Evolutionary conservation across 2,888 invertebrate genomes (phyloP).

Genomic region (Clusia tigrina): DNA sequence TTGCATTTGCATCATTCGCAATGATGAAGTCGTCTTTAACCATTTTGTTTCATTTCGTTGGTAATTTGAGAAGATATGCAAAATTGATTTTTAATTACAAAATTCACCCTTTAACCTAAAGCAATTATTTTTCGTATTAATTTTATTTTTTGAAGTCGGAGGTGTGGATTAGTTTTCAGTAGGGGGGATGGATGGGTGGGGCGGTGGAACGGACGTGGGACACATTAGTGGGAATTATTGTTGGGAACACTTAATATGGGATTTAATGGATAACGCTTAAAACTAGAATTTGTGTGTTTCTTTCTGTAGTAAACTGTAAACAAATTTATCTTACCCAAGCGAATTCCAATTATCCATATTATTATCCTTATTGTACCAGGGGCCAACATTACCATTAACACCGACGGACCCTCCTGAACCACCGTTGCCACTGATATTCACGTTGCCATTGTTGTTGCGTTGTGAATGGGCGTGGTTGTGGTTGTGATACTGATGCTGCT

Average conservation of each 20-base stretch:
- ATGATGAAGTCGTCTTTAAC: constrained; percentile 19
- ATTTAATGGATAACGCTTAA: constrained; percentile 46
- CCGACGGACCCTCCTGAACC: not conserved
- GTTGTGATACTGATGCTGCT: constrained; percentile 16
- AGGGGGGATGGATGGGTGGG: constrained; percentile 8
- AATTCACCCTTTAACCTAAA: constrained; percentile 64
- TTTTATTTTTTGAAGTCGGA: constrained; percentile 26
- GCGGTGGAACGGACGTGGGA: not conserved
- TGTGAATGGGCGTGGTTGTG: constrained; percentile 5
- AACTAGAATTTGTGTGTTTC: constrained; percentile 43
- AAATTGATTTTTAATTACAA: constrained; percentile 57
- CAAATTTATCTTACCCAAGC: constrained; percentile 61
- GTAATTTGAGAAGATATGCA: constrained; percentile 25
- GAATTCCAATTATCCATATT: constrained; percentile 53
- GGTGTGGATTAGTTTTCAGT: constrained; percentile 36
- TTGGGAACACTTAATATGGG: constrained; percentile 36
- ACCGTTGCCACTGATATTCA: constrained; percentile 27
- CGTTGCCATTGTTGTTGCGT: constrained; percentile 27
- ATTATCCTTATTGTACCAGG: constrained; percentile 29
- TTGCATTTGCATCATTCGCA: constrained; percentile 21
- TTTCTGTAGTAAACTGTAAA: constrained; percentile 37
- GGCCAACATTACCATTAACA: not conserved
- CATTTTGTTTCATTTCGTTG: constrained; percentile 36
- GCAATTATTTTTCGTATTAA: constrained; percentile 48
- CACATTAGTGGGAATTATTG: constrained; percentile 37